Evolutionary conservation across 2,797 vertebrate species (phyloP), one percentile per base, ranked within the genome.

Genomic region (Rhinichthys osculus): DNA sequence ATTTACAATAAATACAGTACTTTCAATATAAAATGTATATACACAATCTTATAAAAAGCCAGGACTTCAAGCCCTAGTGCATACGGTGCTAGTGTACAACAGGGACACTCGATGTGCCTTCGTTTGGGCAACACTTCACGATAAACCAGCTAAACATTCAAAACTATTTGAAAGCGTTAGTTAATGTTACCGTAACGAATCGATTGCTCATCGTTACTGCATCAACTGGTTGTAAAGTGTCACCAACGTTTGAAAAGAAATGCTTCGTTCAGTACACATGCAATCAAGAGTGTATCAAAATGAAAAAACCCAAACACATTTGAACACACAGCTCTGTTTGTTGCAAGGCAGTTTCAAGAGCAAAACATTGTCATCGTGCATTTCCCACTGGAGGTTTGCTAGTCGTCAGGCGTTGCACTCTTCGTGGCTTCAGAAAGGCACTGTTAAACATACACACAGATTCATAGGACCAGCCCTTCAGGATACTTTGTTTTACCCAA

Each of bases 1-100:
- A 98, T 98, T 95, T 97, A 97, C 96, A 98, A 94, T 95, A 96
- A 96, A 96, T 97, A 97, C 95, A 96, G 92, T 95, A 96, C 95
- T 96, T 95, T 95, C 96, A 97, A 95, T 97, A 97, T 95, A 96
- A 96, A 96, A 95, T 93, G 91, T 95, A 95, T 96, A 93, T 96
- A 95, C 94, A 95, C 92, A 92, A 92, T 93, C 92, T 95, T 95
- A 96, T 93, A 94, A 95, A 95, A 97, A 94, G 94, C 96, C 97
- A 96, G 96, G 97, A 96, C 97, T 87, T 98, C 96, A 93, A 98
- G 97, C 96, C 97, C 96, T 95, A 96, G 95, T 91, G 50, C 78
- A 87, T 84, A 67, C 4, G 35, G 93, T 93, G 93, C 94, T 97
- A 97, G 96, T 97, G 97, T 96, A 96, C 95, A 95, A 94, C 95